A percentile compares a stretch with the other conserved stretches of the same genome.
phyloP scores from a whole-genome alignment of 2,888 invertebrate species.

The Hirtodrosophila confusa region DNA sequence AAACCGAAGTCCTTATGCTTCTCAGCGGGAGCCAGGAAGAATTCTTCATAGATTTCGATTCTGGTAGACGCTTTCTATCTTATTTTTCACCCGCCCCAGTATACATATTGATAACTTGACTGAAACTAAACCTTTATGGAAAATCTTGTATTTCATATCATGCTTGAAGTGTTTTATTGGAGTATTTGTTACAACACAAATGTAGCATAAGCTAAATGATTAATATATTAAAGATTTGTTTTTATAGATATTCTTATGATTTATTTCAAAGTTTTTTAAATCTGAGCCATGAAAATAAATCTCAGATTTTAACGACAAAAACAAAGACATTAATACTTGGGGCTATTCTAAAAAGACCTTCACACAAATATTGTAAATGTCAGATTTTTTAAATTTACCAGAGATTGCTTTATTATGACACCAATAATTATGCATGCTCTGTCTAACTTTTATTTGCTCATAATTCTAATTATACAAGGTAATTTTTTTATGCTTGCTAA shows the following conservation, averaged over 20 bases:
- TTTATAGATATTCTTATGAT: conserved; percentile 1
- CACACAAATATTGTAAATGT: not conserved
- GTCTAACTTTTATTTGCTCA: conserved; percentile 2
- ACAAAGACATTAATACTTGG: conserved; percentile 14
- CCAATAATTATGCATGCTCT: not conserved
- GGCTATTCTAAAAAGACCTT: not conserved
- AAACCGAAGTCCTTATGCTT: too few species aligned
- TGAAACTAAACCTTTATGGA: too few species aligned
- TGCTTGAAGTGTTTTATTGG: too few species aligned
- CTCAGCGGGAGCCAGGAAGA: too few species aligned
- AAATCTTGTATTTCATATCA: too few species aligned
- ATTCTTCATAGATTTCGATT: too few species aligned
- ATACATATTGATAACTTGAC: too few species aligned
- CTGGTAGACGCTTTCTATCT: too few species aligned
- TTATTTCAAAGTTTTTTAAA: conserved; percentile 15
- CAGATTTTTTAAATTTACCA: too few species aligned
- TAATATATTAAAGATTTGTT: not conserved
- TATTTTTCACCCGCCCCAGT: too few species aligned
- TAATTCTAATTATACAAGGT: conserved; percentile 26
- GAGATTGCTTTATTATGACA: not conserved
- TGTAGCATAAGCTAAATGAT: too few species aligned
- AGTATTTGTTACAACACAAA: too few species aligned
- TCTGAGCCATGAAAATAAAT: conserved; percentile 34
- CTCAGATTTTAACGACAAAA: conserved; percentile 2
- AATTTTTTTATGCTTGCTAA: conserved; percentile 2